phyloP scores from a whole-genome alignment of 1,140 invertebrate species.

The Drosophila arizonae region DNA sequence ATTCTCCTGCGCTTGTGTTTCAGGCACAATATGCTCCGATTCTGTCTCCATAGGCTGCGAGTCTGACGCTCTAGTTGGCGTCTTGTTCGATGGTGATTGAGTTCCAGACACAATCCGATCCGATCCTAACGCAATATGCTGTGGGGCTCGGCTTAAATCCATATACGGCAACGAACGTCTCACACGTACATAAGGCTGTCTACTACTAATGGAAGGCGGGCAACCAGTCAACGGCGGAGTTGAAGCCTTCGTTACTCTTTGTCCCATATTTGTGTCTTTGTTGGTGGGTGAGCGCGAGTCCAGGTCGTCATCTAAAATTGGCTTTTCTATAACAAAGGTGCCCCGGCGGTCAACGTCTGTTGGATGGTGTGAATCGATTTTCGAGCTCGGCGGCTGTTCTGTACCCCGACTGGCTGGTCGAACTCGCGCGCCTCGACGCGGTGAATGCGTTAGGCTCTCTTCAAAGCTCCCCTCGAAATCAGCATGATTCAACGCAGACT shows the following conservation, averaged over 20 bases:
- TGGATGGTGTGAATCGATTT: not conserved
- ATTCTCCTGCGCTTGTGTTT: not conserved
- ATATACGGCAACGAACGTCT: not conserved
- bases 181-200: not conserved
- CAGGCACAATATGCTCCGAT: slow-evolving; percentile 11
- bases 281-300: not conserved
- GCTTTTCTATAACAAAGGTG: not conserved
- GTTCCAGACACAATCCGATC: slow-evolving; percentile 46
- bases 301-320: not conserved
- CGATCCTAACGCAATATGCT: slow-evolving; percentile 6
- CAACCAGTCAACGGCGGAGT: not conserved
- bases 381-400: not conserved
- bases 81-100: slow-evolving; percentile 11
- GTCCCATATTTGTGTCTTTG: not conserved
- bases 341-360: not conserved
- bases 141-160: not conserved
- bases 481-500: too few species aligned
- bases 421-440: not conserved
- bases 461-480: not conserved
- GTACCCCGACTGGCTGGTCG: not conserved
- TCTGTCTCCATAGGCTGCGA: too few species aligned
- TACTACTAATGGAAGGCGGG: not conserved
- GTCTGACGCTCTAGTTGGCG: too few species aligned
- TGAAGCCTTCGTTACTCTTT: not conserved
- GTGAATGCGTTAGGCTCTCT: not conserved